phyloP scores from a whole-genome alignment of 1,140 invertebrate genomes.

The Scaptomyza hsui region DNA sequence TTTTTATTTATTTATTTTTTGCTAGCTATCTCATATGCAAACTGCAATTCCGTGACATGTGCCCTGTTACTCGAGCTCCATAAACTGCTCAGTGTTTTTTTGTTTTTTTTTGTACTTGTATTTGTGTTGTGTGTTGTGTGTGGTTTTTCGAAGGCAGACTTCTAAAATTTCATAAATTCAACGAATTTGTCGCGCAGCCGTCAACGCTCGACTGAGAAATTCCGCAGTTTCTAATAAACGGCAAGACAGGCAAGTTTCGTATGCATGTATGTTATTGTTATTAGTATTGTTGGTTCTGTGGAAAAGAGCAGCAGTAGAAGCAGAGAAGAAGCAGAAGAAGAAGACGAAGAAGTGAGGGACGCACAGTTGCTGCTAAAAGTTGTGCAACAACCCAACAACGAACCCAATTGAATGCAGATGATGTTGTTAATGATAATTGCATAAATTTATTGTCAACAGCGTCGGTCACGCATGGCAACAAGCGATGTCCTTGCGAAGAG shows the following conservation, averaged over 20 bases:
- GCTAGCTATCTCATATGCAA: constrained; percentile 41
- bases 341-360: not conserved
- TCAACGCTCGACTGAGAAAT: constrained; percentile 50
- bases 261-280: constrained; percentile 10
- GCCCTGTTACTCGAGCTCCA: constrained; percentile 49
- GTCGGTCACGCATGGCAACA: constrained; percentile 63
- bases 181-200: constrained; percentile 63
- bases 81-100: constrained; percentile 26
- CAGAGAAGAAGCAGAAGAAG: not conserved
- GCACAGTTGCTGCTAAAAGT: constrained; percentile 35
- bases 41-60: constrained; percentile 55
- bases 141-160: constrained; percentile 35
- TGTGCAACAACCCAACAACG: constrained; percentile 1
- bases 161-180: constrained; percentile 80
- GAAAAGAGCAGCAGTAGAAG: not conserved
- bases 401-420: constrained; percentile 29
- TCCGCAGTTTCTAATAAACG: constrained; percentile 61
- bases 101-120: constrained; percentile 10
- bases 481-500: constrained; percentile 33
- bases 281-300: constrained; percentile 23
- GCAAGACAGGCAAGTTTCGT: constrained; percentile 48
- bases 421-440: constrained; percentile 58
- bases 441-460: constrained; percentile 67
- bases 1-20: constrained; percentile 14
- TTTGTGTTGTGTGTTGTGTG: too few species aligned